Base-by-base conservation (phyloP, 1,140 invertebrate genomes). In the Drosophila carrolli region DNA sequence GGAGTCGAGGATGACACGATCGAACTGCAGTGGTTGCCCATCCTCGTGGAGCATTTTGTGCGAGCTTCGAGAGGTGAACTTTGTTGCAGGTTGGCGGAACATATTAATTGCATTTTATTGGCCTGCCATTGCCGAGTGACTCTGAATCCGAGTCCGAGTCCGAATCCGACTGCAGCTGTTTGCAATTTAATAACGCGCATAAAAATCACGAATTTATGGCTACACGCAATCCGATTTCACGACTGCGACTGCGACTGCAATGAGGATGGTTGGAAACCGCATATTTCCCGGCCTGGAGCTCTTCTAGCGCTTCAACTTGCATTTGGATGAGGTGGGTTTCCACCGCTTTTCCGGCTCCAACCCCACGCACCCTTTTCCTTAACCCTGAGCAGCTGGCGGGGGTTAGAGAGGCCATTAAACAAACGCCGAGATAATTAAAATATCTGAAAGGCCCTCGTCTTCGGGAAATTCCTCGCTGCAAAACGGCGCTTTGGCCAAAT, bases 81-180 rank as follows among this genome's bases (percentile, higher is more conserved):
- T 88, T 89, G 84, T 88, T 89, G 84, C 84, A 89, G 56, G 62
- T 74, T 89, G 83, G 79, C 80, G 84, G 80, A 88, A 88, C 83
- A 88, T 88, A 88, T 88, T 88, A 88, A 88, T 88, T 88, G 84
- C 84, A 89, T 88, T 88, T 88, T 88, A 88, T 88, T 88, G 85
- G 84, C 76, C 81, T 80, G 62, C 48, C 59, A 56, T 57, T 55
- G 61, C 48, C 32, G 67, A 73, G 50, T 53, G 61, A 44, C 53
- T 63, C 23, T 29, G 37, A 40, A 29, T 35, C 40, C n/a, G 53
- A 32, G 32, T 62, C 13, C 35, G 43, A 29, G n/a, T 53, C 41
- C 6, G 40, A 65, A 13, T 41, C 35, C 6, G 44, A 40, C 48
- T 54, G 71, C 59, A 61, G 70, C 72, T 83, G 84, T 74, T 84